phyloP scores from a whole-genome alignment of 2,797 vertebrate genomes.

The Lithobates pipiens region DNA sequence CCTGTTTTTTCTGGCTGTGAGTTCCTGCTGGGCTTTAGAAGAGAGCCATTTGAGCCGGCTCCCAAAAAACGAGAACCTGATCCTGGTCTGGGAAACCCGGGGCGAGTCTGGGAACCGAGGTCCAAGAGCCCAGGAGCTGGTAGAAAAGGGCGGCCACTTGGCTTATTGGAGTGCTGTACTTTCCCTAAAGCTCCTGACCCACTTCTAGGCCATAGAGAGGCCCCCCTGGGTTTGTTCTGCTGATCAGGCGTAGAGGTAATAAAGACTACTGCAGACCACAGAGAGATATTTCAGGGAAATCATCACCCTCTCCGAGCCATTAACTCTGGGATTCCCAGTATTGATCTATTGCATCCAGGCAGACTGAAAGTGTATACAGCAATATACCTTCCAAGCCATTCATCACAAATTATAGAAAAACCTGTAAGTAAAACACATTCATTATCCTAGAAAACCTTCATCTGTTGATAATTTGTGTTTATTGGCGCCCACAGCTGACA shows the following conservation, averaged over 20 bases:
- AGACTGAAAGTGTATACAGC: not conserved
- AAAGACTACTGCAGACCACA: not conserved
- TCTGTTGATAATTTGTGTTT: not conserved
- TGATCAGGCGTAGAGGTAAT: not conserved
- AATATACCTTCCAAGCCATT: not conserved
- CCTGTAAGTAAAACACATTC: not conserved
- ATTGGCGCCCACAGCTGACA: too few species aligned
- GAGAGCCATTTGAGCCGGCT: conserved; percentile 42
- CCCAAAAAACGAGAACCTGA: conserved; percentile 51
- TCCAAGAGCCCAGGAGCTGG: conserved; percentile 7
- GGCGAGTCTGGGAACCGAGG: conserved; percentile 15
- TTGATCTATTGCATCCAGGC: not conserved
- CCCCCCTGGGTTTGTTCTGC: not conserved
- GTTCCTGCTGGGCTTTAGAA: conserved; percentile 55
- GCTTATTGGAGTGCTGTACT: not conserved
- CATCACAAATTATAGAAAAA: not conserved
- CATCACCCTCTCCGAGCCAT: not conserved
- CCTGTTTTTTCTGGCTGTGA: conserved; percentile 58
- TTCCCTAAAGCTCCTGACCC: not conserved
- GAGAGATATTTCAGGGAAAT: conserved; percentile 7
- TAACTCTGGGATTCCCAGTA: conserved; percentile 3
- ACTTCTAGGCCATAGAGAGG: not conserved
- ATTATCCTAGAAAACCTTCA: not conserved
- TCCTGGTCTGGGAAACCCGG: conserved; percentile 5
- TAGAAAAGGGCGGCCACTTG: not conserved